Evolutionary conservation across 2,888 invertebrate genomes (phyloP).

Genomic region (Cephonodes hylas): DNA sequence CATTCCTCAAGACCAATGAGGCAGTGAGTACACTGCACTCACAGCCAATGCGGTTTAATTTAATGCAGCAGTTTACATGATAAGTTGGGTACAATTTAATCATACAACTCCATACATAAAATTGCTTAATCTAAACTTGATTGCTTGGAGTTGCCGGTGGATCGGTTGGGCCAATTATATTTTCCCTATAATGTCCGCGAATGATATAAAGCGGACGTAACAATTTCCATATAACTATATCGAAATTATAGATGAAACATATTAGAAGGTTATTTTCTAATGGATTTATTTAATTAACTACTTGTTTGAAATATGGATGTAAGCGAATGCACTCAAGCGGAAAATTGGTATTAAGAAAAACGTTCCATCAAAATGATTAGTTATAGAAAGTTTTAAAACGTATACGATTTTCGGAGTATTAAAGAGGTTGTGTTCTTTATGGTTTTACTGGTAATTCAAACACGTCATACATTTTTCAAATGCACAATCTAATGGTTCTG

Average conservation of each 20-base stretch:
- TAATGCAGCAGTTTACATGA: neutral
- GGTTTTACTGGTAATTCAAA: no score
- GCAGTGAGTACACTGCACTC: no score
- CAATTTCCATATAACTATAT: neutral
- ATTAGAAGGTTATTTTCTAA: neutral
- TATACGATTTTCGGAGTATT: no score
- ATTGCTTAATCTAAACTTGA: constrained; percentile 11
- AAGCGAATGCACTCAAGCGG: neutral
- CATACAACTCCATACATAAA: constrained; percentile 13
- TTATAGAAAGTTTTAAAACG: neutral
- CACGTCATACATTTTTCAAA: no score
- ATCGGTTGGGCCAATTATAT: neutral
- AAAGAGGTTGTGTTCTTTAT: no score
- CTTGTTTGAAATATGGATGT: neutral
- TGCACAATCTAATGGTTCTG: no score
- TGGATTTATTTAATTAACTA: neutral
- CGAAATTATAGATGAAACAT: neutral
- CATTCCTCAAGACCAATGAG: no score
- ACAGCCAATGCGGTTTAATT: constrained; percentile 11
- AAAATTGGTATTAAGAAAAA: neutral
- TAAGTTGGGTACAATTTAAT: constrained; percentile 2
- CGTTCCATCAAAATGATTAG: neutral
- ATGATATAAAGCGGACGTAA: constrained; percentile 1
- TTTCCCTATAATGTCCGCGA: neutral
- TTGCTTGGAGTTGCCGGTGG: neutral